These are phyloP conservation scores for Lepilemur ruficaudatus DNA, from an alignment of 2,797 vertebrate species.

Conservation along the genomic window DNA sequence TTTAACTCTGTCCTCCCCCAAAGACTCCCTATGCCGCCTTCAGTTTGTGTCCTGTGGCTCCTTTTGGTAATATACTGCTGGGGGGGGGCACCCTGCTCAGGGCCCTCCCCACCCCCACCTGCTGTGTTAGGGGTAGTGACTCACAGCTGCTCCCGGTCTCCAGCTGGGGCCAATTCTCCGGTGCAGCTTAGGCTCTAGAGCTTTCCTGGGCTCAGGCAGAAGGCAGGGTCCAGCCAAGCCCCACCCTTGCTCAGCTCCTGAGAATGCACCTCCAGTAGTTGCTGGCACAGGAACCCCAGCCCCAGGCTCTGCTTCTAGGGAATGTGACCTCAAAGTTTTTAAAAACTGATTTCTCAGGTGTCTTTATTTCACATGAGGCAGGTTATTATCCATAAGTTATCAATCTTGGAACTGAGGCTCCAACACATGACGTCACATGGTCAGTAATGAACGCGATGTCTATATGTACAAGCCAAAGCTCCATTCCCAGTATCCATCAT, in stretches of 20 bases:
- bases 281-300: background rate
- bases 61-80: background rate
- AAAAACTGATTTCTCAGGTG: background rate
- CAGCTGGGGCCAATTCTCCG: background rate
- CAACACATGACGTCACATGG: too few species aligned
- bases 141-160: background rate
- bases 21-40: background rate
- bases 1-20: background rate
- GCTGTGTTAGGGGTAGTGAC: too few species aligned
- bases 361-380: background rate
- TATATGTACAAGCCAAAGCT: too few species aligned
- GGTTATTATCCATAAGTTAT: background rate
- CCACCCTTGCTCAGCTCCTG: background rate
- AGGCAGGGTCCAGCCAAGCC: background rate
- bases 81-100: background rate
- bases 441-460: too few species aligned
- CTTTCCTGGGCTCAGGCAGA: background rate
- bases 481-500: accelerated
- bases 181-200: background rate
- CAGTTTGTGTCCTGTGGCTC: background rate
- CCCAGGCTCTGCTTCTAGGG: too few species aligned
- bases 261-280: too few species aligned
- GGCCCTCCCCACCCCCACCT: too few species aligned
- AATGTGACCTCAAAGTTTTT: background rate
- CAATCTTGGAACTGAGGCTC: background rate